These are phyloP conservation scores for Ispidina picta DNA, from an alignment of 2,797 vertebrate genomes.

Conservation along the genomic window DNA sequence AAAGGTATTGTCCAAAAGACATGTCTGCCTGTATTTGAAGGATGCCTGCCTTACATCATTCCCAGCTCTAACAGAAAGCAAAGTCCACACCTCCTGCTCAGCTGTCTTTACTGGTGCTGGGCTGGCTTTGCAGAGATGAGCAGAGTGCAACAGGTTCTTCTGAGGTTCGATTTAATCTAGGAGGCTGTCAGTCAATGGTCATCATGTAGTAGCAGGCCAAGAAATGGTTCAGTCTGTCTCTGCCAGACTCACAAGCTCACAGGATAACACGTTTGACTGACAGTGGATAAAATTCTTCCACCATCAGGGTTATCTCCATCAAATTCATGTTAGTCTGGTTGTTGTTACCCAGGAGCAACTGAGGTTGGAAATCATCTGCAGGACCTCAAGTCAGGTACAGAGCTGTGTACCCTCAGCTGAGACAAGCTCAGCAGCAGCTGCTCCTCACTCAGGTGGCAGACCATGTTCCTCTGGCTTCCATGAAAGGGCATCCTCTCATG, in stretches of 20 bases:
- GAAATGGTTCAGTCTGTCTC: neutral
- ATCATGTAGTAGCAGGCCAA: neutral
- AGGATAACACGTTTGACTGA: neutral
- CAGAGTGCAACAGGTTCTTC: neutral
- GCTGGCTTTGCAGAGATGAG: neutral
- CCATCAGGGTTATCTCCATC: neutral
- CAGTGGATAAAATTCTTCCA: neutral
- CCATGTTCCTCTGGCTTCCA: neutral
- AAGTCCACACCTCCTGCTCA: neutral
- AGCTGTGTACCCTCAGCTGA: neutral
- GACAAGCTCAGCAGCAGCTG: neutral
- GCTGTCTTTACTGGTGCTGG: neutral
- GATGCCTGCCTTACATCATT: rapidly evolving
- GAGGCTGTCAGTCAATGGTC: neutral
- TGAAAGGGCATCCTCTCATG: neutral
- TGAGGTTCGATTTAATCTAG: neutral
- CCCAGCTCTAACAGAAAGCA: neutral
- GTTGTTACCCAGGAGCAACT: neutral
- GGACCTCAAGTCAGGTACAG: neutral
- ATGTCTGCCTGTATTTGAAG: neutral
- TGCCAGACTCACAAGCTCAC: neutral
- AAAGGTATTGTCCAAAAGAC: neutral
- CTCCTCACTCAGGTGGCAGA: neutral
- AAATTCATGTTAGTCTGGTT: neutral
- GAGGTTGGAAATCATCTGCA: neutral